Base-by-base conservation (phyloP, 1,140 invertebrate species). In the Drosophila seguyi region DNA sequence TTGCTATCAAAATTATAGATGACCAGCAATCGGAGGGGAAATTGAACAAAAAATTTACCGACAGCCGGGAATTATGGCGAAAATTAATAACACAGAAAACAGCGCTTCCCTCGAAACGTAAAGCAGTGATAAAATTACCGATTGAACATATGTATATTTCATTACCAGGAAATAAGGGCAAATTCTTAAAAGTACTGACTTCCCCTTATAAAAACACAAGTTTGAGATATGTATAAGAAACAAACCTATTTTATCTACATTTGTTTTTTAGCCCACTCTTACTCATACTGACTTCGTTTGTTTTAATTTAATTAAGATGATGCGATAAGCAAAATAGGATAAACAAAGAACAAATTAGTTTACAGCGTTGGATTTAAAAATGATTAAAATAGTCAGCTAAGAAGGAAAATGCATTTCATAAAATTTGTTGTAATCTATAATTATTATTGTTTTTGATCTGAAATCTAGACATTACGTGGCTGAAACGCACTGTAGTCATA, bases 1-100 rank as follows among this genome's bases (percentile, higher is more conserved):
- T 72, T 72, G 68, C 68, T 72, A 72, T 72, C 68, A 72, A 72
- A 42, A 72, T 72, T 72, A 72, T 72, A 48, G 66, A 72, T 72
- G 68, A 72, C 68, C 68, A 72, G 67, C 52, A 58, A 72, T 71
- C 53, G 52, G 27, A 18, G 44, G 42, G 52, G 52, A 59, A 58
- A 71, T 38, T 72, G 52, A 50, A 58, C 29, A 31, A 27, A 53
- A 66, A 67, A 69, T 22, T 44, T 65, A 48, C 34, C 41, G 44
- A 47, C 34, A 56, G 63, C 11, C 45, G 31, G 34, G n/a, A 71
- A 71, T 71, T 72, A 71, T 36, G 66, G 68, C 66, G 20, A 71
- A 72, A 71, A 72, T 72, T 48, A 72, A 58, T 72, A 71, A 38
- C 20, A 7, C 50, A 27, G 4, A 39, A 41, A 36, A 34, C 42